phyloP scores from a whole-genome alignment of 1,140 invertebrate genomes.

The Triops cancriformis region DNA sequence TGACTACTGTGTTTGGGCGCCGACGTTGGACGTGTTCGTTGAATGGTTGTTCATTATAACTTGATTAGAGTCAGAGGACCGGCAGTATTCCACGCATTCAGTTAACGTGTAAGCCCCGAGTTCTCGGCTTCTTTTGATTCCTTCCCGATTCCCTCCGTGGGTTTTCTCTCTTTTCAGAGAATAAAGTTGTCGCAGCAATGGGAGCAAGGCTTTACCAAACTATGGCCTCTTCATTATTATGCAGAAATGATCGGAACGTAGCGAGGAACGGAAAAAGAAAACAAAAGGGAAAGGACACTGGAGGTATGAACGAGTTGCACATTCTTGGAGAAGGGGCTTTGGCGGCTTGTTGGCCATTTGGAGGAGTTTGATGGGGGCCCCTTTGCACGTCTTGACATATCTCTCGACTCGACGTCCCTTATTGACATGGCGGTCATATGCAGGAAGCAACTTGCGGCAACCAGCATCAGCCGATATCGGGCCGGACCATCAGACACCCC shows the following conservation, averaged over 20 bases:
- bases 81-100: neutral
- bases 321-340: neutral
- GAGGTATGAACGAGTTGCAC: neutral
- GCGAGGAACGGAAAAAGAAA: neutral
- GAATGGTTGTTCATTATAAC: slow-evolving; percentile 4
- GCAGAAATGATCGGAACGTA: neutral
- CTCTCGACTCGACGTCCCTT: neutral
- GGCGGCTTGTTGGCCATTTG: slow-evolving; percentile 3
- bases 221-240: neutral
- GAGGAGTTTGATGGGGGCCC: neutral
- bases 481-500: neutral
- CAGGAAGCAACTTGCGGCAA: neutral
- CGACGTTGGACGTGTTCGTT: neutral
- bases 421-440: slow-evolving; percentile 10
- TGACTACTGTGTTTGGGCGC: slow-evolving; percentile 12
- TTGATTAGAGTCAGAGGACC: neutral
- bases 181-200: neutral
- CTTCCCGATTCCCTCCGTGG: neutral
- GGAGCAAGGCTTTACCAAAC: neutral
- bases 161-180: neutral
- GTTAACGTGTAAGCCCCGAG: too few relatives aligned
- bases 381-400: slow-evolving; percentile 6
- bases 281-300: neutral
- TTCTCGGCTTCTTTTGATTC: neutral
- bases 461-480: slow-evolving; percentile 6